Base-by-base conservation (phyloP, 2,113 vertebrate species). In the Ceuthmochares aereus region DNA sequence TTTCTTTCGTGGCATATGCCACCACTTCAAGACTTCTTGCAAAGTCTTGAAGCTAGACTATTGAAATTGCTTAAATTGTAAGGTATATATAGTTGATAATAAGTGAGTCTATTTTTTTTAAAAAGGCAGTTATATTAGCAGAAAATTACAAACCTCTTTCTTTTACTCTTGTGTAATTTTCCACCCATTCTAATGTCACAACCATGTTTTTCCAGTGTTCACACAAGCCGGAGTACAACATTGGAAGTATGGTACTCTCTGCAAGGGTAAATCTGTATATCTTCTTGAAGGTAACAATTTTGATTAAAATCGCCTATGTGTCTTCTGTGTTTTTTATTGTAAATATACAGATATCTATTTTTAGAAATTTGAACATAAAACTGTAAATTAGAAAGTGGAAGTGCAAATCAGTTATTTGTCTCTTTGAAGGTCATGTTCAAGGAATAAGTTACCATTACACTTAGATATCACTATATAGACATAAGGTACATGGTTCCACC, bases 191-290 rank as follows among this genome's bases (percentile, higher is more conserved):
- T 74, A 20, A 27, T 14, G 37, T 32, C 23, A 30, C 16, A 91
- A 6, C 6, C 10, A 20, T 32, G 6, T 3, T 66, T 13, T 84
- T 14, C 8, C 21, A 36, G 14, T 21, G 6, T 49, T 78, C 36
- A 49, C 14, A 25, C 2, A 66, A 74, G 7, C 9, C 89, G 55
- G 51, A 74, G 15, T 14, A 73, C 73, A 40, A 42, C 42, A 15
- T 8, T 64, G 23, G 8, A 69, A 84, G 10, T 0, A 0, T 42
- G 32, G 12, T 17, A 5, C 3, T 43, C 21, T 1, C 0, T n/a
- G 22, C 9, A 49, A 40, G 7, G 12, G 29, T 66, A 78, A 56
- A 64, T 75, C 7, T 43, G 6, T 12, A 27, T 9, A 22, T 2
- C 4, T 56, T 6, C 8, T 47, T 79, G 60, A 75, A 76, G 73